phyloP scores from a whole-genome alignment of 2,113 vertebrate species.

The Rhinolophus sinicus region DNA sequence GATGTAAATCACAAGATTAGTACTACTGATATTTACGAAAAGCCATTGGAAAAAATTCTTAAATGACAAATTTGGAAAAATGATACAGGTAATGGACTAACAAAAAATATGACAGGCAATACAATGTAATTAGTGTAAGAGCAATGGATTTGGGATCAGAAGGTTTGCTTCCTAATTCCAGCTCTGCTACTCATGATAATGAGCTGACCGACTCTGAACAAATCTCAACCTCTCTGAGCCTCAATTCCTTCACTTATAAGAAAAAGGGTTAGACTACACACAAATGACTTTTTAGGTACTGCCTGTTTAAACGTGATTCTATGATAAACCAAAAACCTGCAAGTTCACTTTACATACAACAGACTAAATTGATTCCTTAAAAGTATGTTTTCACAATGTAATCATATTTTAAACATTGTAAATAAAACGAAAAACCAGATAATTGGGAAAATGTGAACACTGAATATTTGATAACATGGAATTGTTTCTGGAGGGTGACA shows the following conservation, averaged over 20 bases:
- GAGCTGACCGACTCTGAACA: conserved; percentile 25
- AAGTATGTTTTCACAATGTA: conserved; percentile 19
- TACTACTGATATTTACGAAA: conserved; percentile 80
- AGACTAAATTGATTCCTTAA: conserved; percentile 23
- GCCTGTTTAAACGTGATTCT: conserved; percentile 1
- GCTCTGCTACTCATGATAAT: neutral
- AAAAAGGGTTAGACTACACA: neutral
- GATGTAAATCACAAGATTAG: conserved; percentile 81
- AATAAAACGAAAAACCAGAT: conserved; percentile 17
- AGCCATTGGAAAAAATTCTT: conserved; percentile 79
- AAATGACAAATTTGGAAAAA: conserved; percentile 66
- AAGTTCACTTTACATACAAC: conserved; percentile 16
- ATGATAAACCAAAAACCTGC: conserved; percentile 3
- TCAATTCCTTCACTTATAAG: conserved; percentile 21
- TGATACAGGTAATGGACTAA: conserved; percentile 15
- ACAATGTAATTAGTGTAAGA: conserved; percentile 38
- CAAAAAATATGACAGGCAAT: conserved; percentile 22
- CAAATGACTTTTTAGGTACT: conserved; percentile 9
- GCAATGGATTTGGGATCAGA: conserved; percentile 1
- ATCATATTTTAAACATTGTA: neutral
- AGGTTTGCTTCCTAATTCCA: conserved; percentile 7
- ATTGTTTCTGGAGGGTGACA: conserved; percentile 4
- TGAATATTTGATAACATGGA: conserved; percentile 10
- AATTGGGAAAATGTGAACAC: neutral
- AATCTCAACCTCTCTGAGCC: conserved; percentile 15